These are phyloP conservation scores for Adoxophyes honmai DNA, from an alignment of 1,140 invertebrate species.

Conservation along the genomic window DNA sequence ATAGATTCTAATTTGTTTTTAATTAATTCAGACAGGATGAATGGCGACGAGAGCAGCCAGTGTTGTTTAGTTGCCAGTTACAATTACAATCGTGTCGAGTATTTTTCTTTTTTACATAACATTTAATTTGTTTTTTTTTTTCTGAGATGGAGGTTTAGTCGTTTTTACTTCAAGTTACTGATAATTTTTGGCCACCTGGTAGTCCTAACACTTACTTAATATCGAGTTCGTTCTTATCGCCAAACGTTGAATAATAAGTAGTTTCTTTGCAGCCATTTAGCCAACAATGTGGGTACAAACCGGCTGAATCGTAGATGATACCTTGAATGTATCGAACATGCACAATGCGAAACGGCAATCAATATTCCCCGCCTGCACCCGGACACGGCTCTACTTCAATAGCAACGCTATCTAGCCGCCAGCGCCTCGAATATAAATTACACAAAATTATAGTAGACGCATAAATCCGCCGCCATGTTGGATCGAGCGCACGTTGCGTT, in stretches of 20 bases:
- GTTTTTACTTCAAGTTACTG: too few species aligned
- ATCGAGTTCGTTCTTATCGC: too few species aligned
- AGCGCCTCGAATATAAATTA: slow-evolving; percentile 70
- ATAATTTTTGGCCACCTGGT: too few species aligned
- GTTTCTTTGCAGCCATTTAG: too few species aligned
- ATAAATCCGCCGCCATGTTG: slow-evolving; percentile 54
- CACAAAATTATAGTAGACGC: slow-evolving; percentile 66
- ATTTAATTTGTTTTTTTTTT: too few species aligned
- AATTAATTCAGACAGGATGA: background rate
- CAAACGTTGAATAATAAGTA: too few species aligned
- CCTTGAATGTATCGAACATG: slow-evolving; percentile 46
- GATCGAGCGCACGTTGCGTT: slow-evolving; percentile 32
- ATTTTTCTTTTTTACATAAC: too few species aligned
- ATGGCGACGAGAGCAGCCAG: background rate
- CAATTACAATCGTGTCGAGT: too few species aligned
- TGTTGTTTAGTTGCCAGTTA: too few species aligned
- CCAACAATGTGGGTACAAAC: too few species aligned
- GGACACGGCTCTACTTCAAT: slow-evolving; percentile 58
- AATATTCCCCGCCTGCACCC: slow-evolving; percentile 52
- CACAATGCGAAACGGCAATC: slow-evolving; percentile 31
- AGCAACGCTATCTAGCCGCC: slow-evolving; percentile 53
- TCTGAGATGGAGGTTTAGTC: too few species aligned
- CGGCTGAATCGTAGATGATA: slow-evolving; percentile 1
- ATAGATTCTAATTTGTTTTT: slow-evolving; percentile 12
- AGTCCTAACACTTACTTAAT: too few species aligned